These are phyloP conservation scores for Asarcornis scutulata DNA, from an alignment of 2,113 vertebrate species.

Conservation along the genomic window DNA sequence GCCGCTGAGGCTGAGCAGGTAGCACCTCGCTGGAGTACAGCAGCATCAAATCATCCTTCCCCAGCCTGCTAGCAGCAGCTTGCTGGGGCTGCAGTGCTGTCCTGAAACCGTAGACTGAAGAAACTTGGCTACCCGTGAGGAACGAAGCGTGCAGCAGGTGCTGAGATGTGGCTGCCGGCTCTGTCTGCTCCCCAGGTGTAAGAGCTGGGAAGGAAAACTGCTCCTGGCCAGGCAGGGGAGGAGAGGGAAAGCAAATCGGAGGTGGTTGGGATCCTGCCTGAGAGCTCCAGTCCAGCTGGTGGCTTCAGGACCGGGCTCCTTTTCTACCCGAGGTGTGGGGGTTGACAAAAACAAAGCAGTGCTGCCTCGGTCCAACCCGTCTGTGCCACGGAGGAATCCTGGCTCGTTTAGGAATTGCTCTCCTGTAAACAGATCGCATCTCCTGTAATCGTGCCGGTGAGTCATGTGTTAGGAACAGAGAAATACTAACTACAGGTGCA, in stretches of 20 bases:
- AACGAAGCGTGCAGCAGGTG: background rate
- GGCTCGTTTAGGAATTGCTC: background rate
- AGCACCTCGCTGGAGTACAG: accelerated
- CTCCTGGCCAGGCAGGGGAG: background rate
- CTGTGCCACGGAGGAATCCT: background rate
- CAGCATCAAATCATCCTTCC: background rate
- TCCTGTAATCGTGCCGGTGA: background rate
- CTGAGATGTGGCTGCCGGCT: background rate
- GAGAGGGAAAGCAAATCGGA: background rate
- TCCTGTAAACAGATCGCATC: slow-evolving; percentile 40
- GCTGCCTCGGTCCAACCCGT: background rate
- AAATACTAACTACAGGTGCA: slow-evolving; percentile 58
- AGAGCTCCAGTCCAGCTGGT: background rate
- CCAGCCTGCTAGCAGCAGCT: background rate
- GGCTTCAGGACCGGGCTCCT: background rate
- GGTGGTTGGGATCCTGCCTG: background rate
- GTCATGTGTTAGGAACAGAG: slow-evolving; percentile 38
- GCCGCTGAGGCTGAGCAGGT: background rate
- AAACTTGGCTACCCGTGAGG: accelerated
- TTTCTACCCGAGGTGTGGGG: background rate
- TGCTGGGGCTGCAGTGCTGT: background rate
- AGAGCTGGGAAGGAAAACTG: background rate
- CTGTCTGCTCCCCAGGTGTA: accelerated
- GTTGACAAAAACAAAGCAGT: background rate
- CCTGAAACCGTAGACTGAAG: background rate